phyloP scores from a whole-genome alignment of 2,797 vertebrate genomes.

The Lagodon rhomboides region DNA sequence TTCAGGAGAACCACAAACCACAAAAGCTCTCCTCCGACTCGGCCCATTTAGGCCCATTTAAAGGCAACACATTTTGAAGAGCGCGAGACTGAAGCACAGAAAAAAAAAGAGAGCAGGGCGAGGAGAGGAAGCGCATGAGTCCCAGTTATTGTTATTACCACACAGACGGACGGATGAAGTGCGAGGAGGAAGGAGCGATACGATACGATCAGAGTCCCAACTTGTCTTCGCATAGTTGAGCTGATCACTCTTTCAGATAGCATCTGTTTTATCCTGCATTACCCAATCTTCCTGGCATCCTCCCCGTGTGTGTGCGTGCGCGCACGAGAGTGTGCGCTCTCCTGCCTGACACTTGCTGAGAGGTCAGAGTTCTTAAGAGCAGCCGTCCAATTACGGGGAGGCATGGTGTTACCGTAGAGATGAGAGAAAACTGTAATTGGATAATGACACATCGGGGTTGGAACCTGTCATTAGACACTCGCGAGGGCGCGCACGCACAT shows the following conservation, averaged over 20 bases:
- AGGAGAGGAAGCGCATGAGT: conserved; percentile 40
- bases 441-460: conserved; percentile 79
- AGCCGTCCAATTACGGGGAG: conserved; percentile 73
- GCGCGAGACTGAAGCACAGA: conserved; percentile 40
- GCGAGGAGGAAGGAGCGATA: conserved; percentile 53
- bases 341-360: conserved; percentile 68
- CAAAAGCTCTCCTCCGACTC: conserved; percentile 68
- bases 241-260: conserved; percentile 67
- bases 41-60: conserved; percentile 69
- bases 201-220: conserved; percentile 73
- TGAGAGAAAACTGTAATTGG: conserved; percentile 84
- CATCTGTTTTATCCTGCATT: conserved; percentile 73
- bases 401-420: conserved; percentile 77
- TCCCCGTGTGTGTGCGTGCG: conserved; percentile 26
- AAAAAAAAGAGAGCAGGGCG: background rate
- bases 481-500: conserved; percentile 29
- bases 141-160: conserved; percentile 44
- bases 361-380: conserved; percentile 80
- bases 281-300: conserved; percentile 68
- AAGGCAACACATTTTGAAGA: conserved; percentile 52
- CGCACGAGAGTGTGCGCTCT: conserved; percentile 30
- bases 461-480: conserved; percentile 81
- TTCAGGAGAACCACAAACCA: conserved; percentile 65
- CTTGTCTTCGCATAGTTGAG: conserved; percentile 79
- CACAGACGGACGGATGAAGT: conserved; percentile 37